phyloP scores from a whole-genome alignment of 1,140 invertebrate genomes.

The Anoplolepis gracilipes region DNA sequence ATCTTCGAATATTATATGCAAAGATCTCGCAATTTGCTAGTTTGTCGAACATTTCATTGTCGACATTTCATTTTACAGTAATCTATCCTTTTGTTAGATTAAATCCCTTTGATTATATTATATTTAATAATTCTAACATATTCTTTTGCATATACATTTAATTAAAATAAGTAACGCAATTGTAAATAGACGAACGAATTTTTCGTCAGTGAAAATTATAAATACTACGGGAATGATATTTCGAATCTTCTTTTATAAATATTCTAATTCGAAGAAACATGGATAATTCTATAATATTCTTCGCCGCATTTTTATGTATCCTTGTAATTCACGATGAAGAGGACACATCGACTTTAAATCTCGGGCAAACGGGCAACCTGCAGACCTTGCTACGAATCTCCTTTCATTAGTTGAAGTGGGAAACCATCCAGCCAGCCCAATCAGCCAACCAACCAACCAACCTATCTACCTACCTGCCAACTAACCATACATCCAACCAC shows the following conservation, averaged over 20 bases:
- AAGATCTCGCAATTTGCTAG: not conserved
- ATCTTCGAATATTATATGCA: slow-evolving; percentile 4
- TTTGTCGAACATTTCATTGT: not conserved
- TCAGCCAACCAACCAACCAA: slow-evolving; percentile 70
- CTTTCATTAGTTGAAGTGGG: slow-evolving; percentile 86
- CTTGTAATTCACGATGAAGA: slow-evolving; percentile 77
- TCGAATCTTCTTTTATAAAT: not conserved
- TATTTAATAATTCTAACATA: not conserved
- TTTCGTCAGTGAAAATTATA: not conserved
- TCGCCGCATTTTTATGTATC: slow-evolving; percentile 27
- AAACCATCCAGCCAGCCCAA: slow-evolving; percentile 80
- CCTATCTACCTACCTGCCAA: slow-evolving; percentile 79
- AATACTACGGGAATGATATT: not conserved
- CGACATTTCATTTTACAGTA: no score
- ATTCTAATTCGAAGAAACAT: slow-evolving; percentile 20
- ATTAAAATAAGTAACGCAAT: not conserved
- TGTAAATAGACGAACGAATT: not conserved
- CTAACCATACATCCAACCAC: slow-evolving; percentile 81
- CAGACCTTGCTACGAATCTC: slow-evolving; percentile 80
- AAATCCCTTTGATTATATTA: not conserved
- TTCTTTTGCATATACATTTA: not conserved
- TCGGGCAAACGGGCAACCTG: slow-evolving; percentile 78
- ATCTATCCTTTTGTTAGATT: not conserved
- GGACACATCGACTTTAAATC: slow-evolving; percentile 83
- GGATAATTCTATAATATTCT: not conserved